Evolutionary conservation across 2,888 invertebrate species (phyloP).

Genomic region (Celastrina argiolus): DNA sequence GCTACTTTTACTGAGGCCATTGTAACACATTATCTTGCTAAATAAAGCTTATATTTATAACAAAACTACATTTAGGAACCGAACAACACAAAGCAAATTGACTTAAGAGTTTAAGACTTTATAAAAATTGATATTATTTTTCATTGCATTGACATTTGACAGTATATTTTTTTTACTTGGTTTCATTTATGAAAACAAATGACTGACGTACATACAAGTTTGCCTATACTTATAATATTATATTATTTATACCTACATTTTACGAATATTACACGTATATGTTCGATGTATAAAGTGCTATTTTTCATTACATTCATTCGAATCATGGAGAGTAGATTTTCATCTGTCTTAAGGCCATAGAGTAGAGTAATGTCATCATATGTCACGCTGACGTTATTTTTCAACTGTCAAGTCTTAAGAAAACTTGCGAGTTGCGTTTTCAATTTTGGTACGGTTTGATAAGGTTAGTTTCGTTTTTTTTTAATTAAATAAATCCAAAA

Average conservation of each 20-base stretch:
- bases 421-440: background rate
- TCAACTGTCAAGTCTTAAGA: background rate
- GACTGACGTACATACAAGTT: too few relatives aligned
- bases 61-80: conserved; percentile 58
- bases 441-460: background rate
- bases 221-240: too few relatives aligned
- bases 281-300: too few relatives aligned
- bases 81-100: conserved; percentile 58
- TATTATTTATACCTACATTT: too few relatives aligned
- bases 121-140: conserved; percentile 47
- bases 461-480: background rate
- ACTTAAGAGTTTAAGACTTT: too few relatives aligned
- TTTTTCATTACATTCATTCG: too few relatives aligned
- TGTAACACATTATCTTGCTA: conserved; percentile 74
- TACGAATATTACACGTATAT: too few relatives aligned
- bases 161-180: conserved; percentile 11
- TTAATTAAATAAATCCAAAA: background rate
- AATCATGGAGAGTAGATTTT: too few relatives aligned
- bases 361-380: background rate
- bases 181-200: background rate
- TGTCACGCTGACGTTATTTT: background rate
- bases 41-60: conserved; percentile 36
- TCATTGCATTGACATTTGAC: conserved; percentile 39
- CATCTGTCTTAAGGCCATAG: background rate
- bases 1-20: conserved; percentile 97